Evolutionary conservation across 2,888 invertebrate species (phyloP).

Genomic region (Orchesella flavescens): DNA sequence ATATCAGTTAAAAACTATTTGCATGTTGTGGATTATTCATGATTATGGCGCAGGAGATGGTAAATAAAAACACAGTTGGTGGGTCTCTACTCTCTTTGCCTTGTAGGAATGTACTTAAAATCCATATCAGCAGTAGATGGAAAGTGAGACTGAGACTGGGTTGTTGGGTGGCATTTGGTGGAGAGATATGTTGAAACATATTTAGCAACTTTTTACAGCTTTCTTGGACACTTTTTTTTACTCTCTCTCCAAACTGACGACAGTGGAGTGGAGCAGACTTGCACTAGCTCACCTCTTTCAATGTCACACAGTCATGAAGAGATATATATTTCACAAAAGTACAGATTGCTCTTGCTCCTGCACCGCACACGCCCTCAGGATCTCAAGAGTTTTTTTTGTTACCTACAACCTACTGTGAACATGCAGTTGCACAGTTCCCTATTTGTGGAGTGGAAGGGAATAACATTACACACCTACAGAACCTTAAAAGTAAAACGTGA

Average conservation of each 20-base stretch:
- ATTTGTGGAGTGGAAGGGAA: too few relatives aligned
- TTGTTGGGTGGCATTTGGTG: too few relatives aligned
- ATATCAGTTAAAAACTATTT: constrained; percentile 62
- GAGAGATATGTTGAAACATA: too few relatives aligned
- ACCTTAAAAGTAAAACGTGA: too few relatives aligned
- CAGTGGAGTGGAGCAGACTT: neutral
- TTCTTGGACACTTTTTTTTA: constrained; percentile 13
- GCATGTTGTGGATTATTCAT: constrained; percentile 58
- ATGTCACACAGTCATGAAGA: neutral
- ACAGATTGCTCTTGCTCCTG: neutral
- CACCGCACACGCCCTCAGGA: too few relatives aligned
- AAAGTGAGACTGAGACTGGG: too few relatives aligned
- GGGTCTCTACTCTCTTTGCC: neutral
- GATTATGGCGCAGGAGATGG: constrained; percentile 35
- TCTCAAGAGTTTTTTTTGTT: too few relatives aligned
- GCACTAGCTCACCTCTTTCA: neutral
- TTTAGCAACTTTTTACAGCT: neutral
- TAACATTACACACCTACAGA: too few relatives aligned
- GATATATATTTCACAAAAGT: neutral
- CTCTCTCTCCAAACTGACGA: neutral
- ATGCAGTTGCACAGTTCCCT: too few relatives aligned
- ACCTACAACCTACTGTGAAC: too few relatives aligned
- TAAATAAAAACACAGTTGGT: constrained; percentile 24
- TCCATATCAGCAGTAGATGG: neutral
- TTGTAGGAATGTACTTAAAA: neutral